A percentile compares a stretch with the other conserved stretches of the same genome.
phyloP scores from a whole-genome alignment of 2,888 invertebrate genomes.

The Digitonthophagus gazella region DNA sequence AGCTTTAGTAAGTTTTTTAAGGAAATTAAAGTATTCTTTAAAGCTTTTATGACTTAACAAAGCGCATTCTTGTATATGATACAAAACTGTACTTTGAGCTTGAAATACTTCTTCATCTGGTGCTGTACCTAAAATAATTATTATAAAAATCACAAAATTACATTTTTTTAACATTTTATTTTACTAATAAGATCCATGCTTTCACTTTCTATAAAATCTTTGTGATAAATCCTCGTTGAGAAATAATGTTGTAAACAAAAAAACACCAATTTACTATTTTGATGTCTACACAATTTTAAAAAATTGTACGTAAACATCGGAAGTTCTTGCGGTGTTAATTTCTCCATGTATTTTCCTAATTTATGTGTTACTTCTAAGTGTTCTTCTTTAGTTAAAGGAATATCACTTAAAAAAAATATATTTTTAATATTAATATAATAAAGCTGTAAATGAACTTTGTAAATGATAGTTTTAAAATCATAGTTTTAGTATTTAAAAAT shows the following conservation, averaged over 20 bases:
- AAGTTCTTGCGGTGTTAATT: constrained; percentile 60
- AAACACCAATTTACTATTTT: constrained; percentile 46
- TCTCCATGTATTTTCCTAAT: constrained; percentile 59
- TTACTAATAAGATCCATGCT: constrained; percentile 44
- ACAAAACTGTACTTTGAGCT: constrained; percentile 61
- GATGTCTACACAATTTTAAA: constrained; percentile 57
- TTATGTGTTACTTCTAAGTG: constrained; percentile 63
- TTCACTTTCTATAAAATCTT: constrained; percentile 35
- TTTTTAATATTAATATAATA: constrained; percentile 31
- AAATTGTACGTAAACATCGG: constrained; percentile 68
- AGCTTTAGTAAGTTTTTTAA: constrained; percentile 55
- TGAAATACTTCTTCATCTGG: constrained; percentile 56
- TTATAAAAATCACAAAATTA: neutral
- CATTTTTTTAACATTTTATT: constrained; percentile 1
- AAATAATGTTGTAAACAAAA: constrained; percentile 47
- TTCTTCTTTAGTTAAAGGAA: constrained; percentile 59
- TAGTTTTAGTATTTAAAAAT: too few species aligned
- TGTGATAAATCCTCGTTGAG: constrained; percentile 42
- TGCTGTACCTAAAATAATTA: constrained; percentile 45
- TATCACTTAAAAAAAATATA: constrained; percentile 53
- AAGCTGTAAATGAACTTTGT: constrained; percentile 21
- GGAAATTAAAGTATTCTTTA: constrained; percentile 50
- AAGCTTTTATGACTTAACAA: constrained; percentile 50
- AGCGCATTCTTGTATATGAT: constrained; percentile 56
- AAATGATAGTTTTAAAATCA: too few species aligned